These are phyloP conservation scores for Heliconius ismenius DNA, from an alignment of 2,888 invertebrate species.

Conservation along the genomic window DNA sequence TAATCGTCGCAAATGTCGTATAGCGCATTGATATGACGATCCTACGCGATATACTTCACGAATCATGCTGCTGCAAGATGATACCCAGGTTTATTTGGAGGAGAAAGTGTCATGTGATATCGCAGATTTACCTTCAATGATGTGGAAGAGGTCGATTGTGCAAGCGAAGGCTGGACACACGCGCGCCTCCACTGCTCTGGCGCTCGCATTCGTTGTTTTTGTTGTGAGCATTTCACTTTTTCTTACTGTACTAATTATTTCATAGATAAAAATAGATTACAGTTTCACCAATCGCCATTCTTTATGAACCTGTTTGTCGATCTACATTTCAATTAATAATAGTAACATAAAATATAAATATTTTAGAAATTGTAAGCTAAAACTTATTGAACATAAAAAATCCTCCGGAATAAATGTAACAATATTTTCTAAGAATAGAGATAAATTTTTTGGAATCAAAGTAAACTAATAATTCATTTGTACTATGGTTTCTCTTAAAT, in stretches of 20 bases:
- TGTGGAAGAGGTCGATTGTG: constrained; percentile 81
- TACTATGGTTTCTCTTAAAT: neutral
- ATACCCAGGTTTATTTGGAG: constrained; percentile 59
- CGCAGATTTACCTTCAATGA: constrained; percentile 77
- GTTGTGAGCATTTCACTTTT: constrained; percentile 55
- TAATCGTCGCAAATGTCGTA: constrained; percentile 38
- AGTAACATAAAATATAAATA: neutral
- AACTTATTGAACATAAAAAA: neutral
- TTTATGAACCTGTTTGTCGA: constrained; percentile 24
- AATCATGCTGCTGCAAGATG: constrained; percentile 57
- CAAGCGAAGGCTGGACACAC: constrained; percentile 64
- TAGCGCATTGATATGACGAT: constrained; percentile 59
- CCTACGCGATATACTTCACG: constrained; percentile 38
- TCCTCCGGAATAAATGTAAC: neutral
- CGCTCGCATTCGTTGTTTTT: constrained; percentile 57
- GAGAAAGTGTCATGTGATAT: constrained; percentile 80
- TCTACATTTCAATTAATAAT: neutral
- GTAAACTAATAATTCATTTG: neutral
- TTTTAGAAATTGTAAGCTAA: neutral
- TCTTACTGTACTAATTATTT: neutral
- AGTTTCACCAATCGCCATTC: neutral
- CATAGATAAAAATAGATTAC: neutral
- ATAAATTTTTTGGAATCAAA: neutral
- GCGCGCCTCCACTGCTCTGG: constrained; percentile 55
- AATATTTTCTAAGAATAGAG: neutral